These are phyloP conservation scores for Gymnocypris eckloni DNA, from an alignment of 2,797 vertebrate genomes.

Conservation along the genomic window DNA sequence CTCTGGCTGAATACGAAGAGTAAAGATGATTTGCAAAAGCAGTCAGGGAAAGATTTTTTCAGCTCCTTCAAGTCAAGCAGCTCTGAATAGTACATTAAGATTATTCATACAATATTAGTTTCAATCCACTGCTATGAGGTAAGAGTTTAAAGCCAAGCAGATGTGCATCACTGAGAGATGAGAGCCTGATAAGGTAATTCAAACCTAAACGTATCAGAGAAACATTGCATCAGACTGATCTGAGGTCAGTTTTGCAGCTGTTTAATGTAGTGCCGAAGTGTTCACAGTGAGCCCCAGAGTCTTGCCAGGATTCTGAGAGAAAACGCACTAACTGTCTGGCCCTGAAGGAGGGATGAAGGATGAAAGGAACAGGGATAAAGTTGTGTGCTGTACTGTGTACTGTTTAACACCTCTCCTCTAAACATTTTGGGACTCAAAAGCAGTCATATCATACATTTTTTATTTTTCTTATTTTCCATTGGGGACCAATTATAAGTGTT, in stretches of 20 bases:
- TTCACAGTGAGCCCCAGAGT: slow-evolving; percentile 20
- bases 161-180: slow-evolving; percentile 8
- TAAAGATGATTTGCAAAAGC: slow-evolving; percentile 42
- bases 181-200: slow-evolving; percentile 1
- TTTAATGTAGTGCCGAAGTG: slow-evolving; percentile 28
- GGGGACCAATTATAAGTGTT: neutral
- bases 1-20: slow-evolving; percentile 21
- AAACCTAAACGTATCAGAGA: neutral
- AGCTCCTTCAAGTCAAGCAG: slow-evolving; percentile 43
- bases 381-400: slow-evolving; percentile 10
- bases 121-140: slow-evolving; percentile 33
- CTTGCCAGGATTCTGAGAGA: slow-evolving; percentile 13
- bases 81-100: slow-evolving; percentile 51
- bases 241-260: slow-evolving; percentile 35
- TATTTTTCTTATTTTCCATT: neutral
- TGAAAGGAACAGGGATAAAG: slow-evolving; percentile 18
- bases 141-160: slow-evolving; percentile 9
- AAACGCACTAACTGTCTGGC: neutral
- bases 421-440: neutral
- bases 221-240: slow-evolving; percentile 6
- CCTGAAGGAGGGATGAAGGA: slow-evolving; percentile 33
- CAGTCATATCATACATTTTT: neutral
- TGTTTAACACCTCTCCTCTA: slow-evolving; percentile 18
- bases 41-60: slow-evolving; percentile 41
- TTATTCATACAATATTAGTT: slow-evolving; percentile 53